Base-by-base conservation (phyloP, 2,797 vertebrate species). In the Chrysolophus pictus region DNA sequence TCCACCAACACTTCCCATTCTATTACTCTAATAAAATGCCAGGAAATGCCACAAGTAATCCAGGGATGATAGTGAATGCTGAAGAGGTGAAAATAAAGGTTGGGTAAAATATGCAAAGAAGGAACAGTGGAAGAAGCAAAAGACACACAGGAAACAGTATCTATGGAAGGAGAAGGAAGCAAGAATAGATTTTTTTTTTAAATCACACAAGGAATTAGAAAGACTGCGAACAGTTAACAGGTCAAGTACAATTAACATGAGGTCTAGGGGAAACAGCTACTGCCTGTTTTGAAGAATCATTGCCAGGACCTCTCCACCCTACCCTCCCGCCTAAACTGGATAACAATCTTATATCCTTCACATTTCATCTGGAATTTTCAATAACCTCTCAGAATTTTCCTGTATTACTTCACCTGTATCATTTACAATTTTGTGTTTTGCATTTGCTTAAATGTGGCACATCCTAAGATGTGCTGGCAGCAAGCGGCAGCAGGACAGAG, bases 21-120 rank as follows among this genome's bases (percentile, higher is more conserved):
- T 35, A 7, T 23, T 29, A 35, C n/a, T 24, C 7, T 4, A 63
- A 44, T 31, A 90, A 93, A 77, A 83, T 15, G 21, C 46, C 60
- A 94, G 62, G 71, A 88, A 89, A 89, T 72, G 60, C 18, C 63
- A 68, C 11, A 75, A 63, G 17, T 33, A 58, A 73, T 35, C 21
- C 68, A 67, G 47, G 47, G 46, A 44, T 71, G 68, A 17, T 2
- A 77, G 62, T 53, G 49, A 51, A 62, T 8, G 23, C 17, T 60
- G 49, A 71, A 77, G 33, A 71, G 7, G 15, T 7, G 14, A 33
- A 64, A 69, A 39, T 18, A 49, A 88, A 68, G 10, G 58, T 28
- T 80, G 35, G 9, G 18, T 51, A 16, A 8, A 68, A 28, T 2
- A 49, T 4, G 6, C 6, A 46, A 85, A 33, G 64, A 75, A 53